Evolutionary conservation across 2,888 invertebrate species (phyloP).

Genomic region (Eumerus sabulonum): DNA sequence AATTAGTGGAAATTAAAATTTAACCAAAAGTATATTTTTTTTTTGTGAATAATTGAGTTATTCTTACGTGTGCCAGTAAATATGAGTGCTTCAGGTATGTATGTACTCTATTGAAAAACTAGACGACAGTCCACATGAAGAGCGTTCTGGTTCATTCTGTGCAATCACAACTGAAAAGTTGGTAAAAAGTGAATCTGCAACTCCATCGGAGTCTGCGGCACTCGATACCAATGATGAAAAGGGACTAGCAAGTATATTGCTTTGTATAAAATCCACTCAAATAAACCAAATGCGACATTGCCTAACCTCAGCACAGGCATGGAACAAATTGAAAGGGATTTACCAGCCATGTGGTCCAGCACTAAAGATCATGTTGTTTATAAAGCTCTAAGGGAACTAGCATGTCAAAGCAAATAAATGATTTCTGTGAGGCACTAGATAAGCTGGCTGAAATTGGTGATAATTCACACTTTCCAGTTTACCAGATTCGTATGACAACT

Average conservation of each 20-base stretch:
- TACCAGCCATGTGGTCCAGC: constrained; percentile 47
- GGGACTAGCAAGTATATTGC: constrained; percentile 59
- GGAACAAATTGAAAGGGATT: constrained; percentile 45
- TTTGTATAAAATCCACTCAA: constrained; percentile 65
- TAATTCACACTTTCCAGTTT: constrained; percentile 37
- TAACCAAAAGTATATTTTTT: not conserved
- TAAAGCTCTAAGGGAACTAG: constrained; percentile 14
- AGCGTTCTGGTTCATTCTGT: not conserved
- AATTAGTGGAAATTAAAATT: not conserved
- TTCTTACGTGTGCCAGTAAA: not conserved
- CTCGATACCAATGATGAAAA: constrained; percentile 52
- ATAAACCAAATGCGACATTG: constrained; percentile 58
- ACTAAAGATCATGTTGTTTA: too few relatives aligned
- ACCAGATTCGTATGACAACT: constrained; percentile 71
- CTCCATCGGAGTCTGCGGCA: constrained; percentile 1
- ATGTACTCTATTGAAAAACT: constrained; percentile 13
- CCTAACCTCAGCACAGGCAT: constrained; percentile 50
- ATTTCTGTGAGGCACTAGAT: too few relatives aligned
- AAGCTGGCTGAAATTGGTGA: constrained; percentile 2
- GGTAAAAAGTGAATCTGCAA: constrained; percentile 7
- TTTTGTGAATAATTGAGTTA: not conserved
- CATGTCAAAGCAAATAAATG: too few relatives aligned
- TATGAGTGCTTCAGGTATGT: constrained; percentile 1
- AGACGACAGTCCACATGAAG: constrained; percentile 29
- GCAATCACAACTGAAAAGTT: constrained; percentile 13